Evolutionary conservation across 2,113 vertebrate genomes (phyloP), one percentile per base, ranked within the genome.

Genomic region (Procavia capensis): DNA sequence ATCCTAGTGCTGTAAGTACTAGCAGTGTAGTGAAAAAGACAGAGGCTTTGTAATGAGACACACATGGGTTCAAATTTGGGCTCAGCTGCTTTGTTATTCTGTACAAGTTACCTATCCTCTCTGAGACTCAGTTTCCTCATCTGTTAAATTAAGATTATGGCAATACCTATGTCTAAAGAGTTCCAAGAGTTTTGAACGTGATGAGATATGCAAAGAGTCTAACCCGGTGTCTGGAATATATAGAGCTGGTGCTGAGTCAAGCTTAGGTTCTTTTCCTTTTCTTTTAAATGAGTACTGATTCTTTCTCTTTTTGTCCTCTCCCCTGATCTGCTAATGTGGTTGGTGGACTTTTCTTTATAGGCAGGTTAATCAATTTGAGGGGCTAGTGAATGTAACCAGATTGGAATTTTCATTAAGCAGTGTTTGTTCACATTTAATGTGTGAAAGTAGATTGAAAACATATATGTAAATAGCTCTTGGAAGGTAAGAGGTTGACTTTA

Each of bases 401-500:
- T 31, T 68, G 27, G 22, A 82, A 14, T 59, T 96, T 92, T 88
- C 80, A 68, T 54, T 89, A 79, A 85, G 8, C 25, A 25, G 2
- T 80, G 50, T 20, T 88, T 90, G 47, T 85, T 93, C 68, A 78
- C 7, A 68, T 82, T 88, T 85, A 85, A 14, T 82, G 20, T 66
- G 24, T 93, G 45, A 91, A 81, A 83, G 41, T 66, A 88, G 20
- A 68, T 75, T 93, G 75, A 39, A 78, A 31, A 57, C 82, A 22
- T 17, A 70, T 50, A 92, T 83, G 19, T 79, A 93, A 91, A 79
- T 91, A 68, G 13, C 11, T 92, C 39, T 57, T 63, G 25, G 43
- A 75, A 83, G 24, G 45, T 80, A 90, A 95, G 31, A 84, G 39
- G 9, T 59, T 79, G 76, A 63, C 31, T 86, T 74, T 1, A 82